These are phyloP conservation scores for Macrophya alboannulata DNA, from an alignment of 2,888 invertebrate species.

Conservation along the genomic window DNA sequence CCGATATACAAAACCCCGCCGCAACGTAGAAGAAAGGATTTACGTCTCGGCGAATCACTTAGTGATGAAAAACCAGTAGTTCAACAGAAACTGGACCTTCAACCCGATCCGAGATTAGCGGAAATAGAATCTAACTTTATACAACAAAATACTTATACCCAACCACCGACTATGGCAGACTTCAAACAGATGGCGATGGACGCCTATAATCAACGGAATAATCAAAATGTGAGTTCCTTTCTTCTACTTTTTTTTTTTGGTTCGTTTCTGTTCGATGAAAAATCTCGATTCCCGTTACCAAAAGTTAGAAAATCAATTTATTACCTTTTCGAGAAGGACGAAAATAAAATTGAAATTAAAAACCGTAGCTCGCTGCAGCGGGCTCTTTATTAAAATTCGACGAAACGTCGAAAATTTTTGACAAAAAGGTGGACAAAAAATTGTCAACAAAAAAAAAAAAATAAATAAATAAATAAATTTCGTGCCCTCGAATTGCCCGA, in stretches of 20 bases:
- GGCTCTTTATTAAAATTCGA: too few relatives aligned
- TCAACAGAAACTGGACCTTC: conserved; percentile 71
- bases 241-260: not conserved
- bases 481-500: not conserved
- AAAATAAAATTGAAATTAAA: too few relatives aligned
- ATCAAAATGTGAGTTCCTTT: conserved; percentile 71
- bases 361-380: too few relatives aligned
- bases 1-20: conserved; percentile 77
- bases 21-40: conserved; percentile 73
- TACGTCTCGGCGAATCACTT: conserved; percentile 68
- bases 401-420: too few relatives aligned
- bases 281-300: too few relatives aligned
- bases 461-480: too few relatives aligned
- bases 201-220: conserved; percentile 76
- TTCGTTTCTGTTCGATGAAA: too few relatives aligned
- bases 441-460: too few relatives aligned
- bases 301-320: too few relatives aligned
- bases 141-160: conserved; percentile 68
- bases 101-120: conserved; percentile 70
- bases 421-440: too few relatives aligned
- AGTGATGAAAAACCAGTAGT: conserved; percentile 75
- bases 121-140: conserved; percentile 70
- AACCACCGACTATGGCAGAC: conserved; percentile 75
- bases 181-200: conserved; percentile 78
- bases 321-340: too few relatives aligned